Conservation (phyloP, 2,113 vertebrate genomes). For the Osmerus eperlanus region DNA sequence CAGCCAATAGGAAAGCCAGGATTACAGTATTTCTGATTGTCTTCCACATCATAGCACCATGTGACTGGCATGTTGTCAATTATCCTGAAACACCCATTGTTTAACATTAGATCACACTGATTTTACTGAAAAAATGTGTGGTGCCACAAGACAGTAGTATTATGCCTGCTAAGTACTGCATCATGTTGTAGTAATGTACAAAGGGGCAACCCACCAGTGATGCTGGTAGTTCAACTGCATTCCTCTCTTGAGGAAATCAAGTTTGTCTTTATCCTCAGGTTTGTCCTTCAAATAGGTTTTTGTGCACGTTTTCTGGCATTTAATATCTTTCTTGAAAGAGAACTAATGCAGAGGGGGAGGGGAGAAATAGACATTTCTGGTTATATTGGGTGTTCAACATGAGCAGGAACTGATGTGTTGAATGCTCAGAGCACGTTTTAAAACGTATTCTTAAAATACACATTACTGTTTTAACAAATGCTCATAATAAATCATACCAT, state of each 20-base stretch:
- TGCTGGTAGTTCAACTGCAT: slow-evolving; percentile 80
- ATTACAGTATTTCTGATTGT: slow-evolving; percentile 90
- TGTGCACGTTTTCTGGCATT: slow-evolving; percentile 63
- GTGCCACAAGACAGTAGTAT: too few relatives aligned
- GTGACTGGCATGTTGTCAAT: slow-evolving; percentile 99
- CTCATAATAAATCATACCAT: too few relatives aligned
- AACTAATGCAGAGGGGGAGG: slow-evolving; percentile 52
- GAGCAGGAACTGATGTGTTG: neutral
- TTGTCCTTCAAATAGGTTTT: slow-evolving; percentile 53
- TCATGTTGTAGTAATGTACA: neutral
- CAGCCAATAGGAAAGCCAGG: slow-evolving; percentile 98
- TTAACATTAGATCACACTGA: neutral
- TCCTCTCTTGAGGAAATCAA: slow-evolving; percentile 76
- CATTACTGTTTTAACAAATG: too few relatives aligned
- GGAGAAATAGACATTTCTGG: neutral
- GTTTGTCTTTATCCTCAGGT: slow-evolving; percentile 47
- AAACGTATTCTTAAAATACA: too few relatives aligned
- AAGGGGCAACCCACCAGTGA: slow-evolving; percentile 66
- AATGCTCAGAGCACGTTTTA: too few relatives aligned
- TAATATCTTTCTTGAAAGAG: slow-evolving; percentile 53
- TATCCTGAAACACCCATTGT: slow-evolving; percentile 77
- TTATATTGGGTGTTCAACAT: neutral
- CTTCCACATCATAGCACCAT: slow-evolving; percentile 97
- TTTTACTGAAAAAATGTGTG: neutral
- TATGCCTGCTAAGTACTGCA: neutral